Conservation (phyloP, 2,797 vertebrate genomes). For the Etheostoma perlongum region DNA sequence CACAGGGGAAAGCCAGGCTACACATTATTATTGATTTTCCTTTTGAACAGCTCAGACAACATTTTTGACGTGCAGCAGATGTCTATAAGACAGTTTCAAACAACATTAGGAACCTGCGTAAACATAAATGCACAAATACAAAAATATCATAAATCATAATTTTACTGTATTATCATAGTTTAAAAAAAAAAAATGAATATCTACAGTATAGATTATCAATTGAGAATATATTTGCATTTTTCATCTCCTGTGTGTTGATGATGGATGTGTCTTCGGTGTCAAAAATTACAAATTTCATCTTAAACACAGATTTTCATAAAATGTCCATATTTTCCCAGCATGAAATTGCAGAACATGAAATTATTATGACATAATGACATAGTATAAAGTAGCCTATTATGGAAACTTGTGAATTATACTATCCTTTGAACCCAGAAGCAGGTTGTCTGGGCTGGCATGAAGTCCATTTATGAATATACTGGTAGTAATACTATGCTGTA, state of each 20-base stretch:
- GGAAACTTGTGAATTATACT: slow-evolving; percentile 6
- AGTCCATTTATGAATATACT: background rate
- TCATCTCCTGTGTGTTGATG: background rate
- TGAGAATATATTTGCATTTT: background rate
- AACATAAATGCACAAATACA: slow-evolving; percentile 9
- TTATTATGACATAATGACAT: background rate
- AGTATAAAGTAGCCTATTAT: background rate
- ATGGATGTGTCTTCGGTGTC: background rate
- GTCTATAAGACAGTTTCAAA: slow-evolving; percentile 18
- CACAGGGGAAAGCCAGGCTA: slow-evolving; percentile 19
- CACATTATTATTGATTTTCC: slow-evolving; percentile 45
- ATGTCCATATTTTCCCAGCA: background rate
- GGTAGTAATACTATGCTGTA: background rate
- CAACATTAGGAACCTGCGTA: slow-evolving; percentile 25
- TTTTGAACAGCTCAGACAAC: slow-evolving; percentile 24
- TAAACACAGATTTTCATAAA: background rate
- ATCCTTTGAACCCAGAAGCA: background rate
- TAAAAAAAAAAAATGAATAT: background rate
- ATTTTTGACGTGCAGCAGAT: slow-evolving; percentile 43
- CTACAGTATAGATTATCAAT: background rate
- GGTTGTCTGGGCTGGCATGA: background rate
- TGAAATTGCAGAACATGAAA: too few relatives aligned
- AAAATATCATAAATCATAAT: background rate
- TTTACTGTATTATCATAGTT: too few relatives aligned
- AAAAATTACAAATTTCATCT: background rate